Conservation (phyloP, 2,113 vertebrate species). For the Cyprinodon brontotheroides region DNA sequence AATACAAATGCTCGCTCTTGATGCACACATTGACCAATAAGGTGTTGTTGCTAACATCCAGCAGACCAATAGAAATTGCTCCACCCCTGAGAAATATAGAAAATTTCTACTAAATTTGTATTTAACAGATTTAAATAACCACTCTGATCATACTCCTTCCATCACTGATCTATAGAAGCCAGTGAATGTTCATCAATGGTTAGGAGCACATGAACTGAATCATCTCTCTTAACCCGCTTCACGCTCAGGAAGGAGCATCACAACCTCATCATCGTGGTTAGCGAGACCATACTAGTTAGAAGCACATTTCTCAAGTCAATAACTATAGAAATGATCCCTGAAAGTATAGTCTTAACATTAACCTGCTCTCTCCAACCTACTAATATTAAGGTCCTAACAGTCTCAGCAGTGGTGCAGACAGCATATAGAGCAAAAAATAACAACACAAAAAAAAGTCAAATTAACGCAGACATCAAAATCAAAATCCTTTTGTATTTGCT, state of each 20-base stretch:
- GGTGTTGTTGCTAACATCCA: too few relatives aligned
- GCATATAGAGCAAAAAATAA: too few relatives aligned
- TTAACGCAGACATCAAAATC: too few relatives aligned
- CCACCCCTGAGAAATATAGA: too few relatives aligned
- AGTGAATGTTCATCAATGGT: conserved; percentile 69
- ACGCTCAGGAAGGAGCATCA: conserved; percentile 56
- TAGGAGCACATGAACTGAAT: not conserved
- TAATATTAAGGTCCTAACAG: rapidly evolving
- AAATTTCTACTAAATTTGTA: too few relatives aligned
- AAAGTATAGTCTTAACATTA: conserved; percentile 68
- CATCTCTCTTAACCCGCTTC: conserved; percentile 37
- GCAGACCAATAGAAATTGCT: too few relatives aligned
- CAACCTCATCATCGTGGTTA: conserved; percentile 63
- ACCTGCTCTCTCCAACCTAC: rapidly evolving
- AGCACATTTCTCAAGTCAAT: conserved; percentile 65
- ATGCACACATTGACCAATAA: too few relatives aligned
- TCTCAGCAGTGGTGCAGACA: conserved; percentile 24
- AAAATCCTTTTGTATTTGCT: too few relatives aligned
- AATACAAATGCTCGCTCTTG: too few relatives aligned
- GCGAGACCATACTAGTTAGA: conserved; percentile 64
- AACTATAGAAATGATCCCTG: conserved; percentile 80
- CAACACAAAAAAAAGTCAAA: too few relatives aligned
- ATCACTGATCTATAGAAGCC: conserved; percentile 5
- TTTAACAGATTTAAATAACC: conserved; percentile 3
- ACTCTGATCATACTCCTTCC: conserved; percentile 62